Conservation (phyloP, 2,797 vertebrate genomes). For the Rhyacichthys aspro region DNA sequence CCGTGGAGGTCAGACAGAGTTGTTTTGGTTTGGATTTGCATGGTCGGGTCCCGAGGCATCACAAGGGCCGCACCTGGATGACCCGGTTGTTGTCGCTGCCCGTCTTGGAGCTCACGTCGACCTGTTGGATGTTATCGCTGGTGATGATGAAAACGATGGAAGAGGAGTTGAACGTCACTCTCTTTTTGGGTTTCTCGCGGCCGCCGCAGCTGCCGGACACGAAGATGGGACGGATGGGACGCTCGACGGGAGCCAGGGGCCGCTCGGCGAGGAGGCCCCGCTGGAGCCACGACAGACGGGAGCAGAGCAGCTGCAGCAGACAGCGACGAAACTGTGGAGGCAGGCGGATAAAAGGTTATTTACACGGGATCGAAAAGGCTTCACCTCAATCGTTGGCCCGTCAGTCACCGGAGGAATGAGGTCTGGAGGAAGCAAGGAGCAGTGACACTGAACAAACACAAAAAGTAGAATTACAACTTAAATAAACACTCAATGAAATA, state of each 20-base stretch:
- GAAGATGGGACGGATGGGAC: constrained; percentile 86
- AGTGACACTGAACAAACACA: constrained; percentile 8
- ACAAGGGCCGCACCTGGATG: constrained; percentile 88
- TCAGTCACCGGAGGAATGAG: constrained; percentile 24
- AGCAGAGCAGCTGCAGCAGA: constrained; percentile 87
- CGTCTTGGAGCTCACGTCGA: constrained; percentile 74
- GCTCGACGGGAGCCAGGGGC: constrained; percentile 72
- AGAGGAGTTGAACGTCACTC: constrained; percentile 92
- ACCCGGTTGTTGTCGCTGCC: constrained; percentile 60
- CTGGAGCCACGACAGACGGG: constrained; percentile 82
- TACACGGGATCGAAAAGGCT: constrained; percentile 12
- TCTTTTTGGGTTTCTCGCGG: constrained; percentile 88
- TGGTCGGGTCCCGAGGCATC: constrained; percentile 55
- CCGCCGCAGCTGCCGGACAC: constrained; percentile 73
- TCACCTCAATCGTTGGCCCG: constrained; percentile 12
- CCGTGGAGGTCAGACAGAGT: constrained; percentile 45
- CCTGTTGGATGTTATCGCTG: constrained; percentile 81
- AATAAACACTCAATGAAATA: no score
- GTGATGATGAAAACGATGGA: constrained; percentile 94
- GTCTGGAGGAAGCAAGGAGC: constrained; percentile 3
- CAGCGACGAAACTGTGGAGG: constrained; percentile 86
- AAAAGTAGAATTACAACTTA: neutral
- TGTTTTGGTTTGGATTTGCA: constrained; percentile 55
- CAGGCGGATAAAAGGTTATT: constrained; percentile 20
- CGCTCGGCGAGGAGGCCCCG: constrained; percentile 78